Conservation (phyloP, 2,888 invertebrate genomes). For the Tyria jacobaeae region DNA sequence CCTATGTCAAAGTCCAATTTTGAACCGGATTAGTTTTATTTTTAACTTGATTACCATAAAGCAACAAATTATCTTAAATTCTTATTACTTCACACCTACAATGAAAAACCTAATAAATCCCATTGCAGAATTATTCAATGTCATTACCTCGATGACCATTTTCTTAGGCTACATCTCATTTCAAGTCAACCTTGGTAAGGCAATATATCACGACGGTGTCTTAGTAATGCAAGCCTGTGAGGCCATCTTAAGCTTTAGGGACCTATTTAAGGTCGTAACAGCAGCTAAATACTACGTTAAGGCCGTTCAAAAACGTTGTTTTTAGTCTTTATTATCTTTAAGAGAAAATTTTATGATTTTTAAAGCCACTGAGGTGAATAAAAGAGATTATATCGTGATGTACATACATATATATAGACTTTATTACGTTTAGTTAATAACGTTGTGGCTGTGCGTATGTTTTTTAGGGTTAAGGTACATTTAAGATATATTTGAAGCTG, state of each 20-base stretch:
- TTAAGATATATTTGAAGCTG: too few species aligned
- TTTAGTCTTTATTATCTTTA: conserved; percentile 13
- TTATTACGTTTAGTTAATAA: conserved; percentile 1
- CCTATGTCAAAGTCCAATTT: too few species aligned
- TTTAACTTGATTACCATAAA: too few species aligned
- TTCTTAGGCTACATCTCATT: conserved; percentile 14
- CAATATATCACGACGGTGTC: conserved; percentile 30
- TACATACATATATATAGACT: conserved; percentile 3
- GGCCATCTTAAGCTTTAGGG: conserved; percentile 37
- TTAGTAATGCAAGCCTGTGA: conserved; percentile 21
- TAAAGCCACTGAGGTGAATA: conserved; percentile 15
- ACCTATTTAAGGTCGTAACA: conserved; percentile 36
- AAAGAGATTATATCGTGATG: conserved; percentile 4
- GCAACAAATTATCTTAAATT: too few species aligned
- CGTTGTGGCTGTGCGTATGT: neutral
- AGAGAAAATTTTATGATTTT: conserved; percentile 22
- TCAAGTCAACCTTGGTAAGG: conserved; percentile 23
- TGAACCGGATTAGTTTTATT: too few species aligned
- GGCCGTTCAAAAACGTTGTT: conserved; percentile 26
- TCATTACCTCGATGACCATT: conserved; percentile 4
- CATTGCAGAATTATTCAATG: too few species aligned
- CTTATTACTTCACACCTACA: too few species aligned
- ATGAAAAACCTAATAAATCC: too few species aligned
- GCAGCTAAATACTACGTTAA: conserved; percentile 36
- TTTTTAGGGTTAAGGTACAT: neutral